A percentile compares a stretch with the other conserved stretches of the same genome.
phyloP scores from a whole-genome alignment of 1,140 invertebrate genomes.

The Zeugodacus cucurbitae region DNA sequence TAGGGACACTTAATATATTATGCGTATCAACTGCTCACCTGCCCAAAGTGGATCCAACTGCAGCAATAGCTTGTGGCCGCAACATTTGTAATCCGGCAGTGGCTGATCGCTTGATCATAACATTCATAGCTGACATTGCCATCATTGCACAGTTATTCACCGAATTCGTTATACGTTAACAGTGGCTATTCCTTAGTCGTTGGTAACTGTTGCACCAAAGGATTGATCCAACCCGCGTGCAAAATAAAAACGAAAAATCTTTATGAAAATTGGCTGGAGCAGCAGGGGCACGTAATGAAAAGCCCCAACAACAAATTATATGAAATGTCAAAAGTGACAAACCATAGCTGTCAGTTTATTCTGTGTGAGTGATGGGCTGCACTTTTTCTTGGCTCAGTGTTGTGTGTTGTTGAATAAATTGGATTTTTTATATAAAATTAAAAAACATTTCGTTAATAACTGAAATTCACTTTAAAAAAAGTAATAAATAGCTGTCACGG shows the following conservation, averaged over 20 bases:
- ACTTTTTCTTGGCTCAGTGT: not conserved
- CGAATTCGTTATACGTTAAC: not conserved
- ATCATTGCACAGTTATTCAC: not conserved
- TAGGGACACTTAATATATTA: not conserved
- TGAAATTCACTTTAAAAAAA: too few species aligned
- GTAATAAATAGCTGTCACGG: too few species aligned
- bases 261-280: not conserved
- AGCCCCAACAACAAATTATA: not conserved
- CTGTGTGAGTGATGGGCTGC: not conserved
- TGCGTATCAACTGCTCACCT: not conserved
- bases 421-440: too few species aligned
- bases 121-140: slow-evolving; percentile 15
- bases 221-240: not conserved
- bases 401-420: not conserved
- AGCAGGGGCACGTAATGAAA: not conserved
- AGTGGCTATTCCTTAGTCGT: not conserved
- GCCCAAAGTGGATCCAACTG: not conserved
- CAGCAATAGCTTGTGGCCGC: not conserved
- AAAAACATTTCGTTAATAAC: too few species aligned
- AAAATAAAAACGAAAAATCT: not conserved
- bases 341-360: not conserved
- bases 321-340: not conserved
- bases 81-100: not conserved
- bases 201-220: not conserved
- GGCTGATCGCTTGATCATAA: not conserved